phyloP scores from a whole-genome alignment of 2,888 invertebrate species.

The Callinectes sapidus region DNA sequence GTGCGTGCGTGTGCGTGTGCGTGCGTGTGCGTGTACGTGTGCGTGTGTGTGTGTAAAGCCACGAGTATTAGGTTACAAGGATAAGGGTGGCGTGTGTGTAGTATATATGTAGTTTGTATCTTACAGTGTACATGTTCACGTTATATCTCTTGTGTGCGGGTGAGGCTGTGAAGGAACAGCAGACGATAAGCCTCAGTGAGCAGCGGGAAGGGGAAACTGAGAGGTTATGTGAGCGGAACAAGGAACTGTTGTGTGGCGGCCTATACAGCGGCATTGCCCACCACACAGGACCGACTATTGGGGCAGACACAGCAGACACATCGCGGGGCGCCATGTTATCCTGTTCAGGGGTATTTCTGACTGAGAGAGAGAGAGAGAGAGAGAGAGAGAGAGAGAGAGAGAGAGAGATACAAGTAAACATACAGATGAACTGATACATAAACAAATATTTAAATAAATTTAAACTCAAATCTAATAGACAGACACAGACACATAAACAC shows the following conservation, averaged over 20 bases:
- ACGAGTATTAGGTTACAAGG: too few species aligned
- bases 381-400: constrained; percentile 1
- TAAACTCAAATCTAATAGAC: too few species aligned
- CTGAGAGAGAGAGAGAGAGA: background rate
- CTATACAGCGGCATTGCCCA: background rate
- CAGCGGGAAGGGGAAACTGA: background rate
- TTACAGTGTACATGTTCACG: too few species aligned
- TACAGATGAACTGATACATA: too few species aligned
- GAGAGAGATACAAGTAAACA: background rate
- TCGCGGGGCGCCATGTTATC: background rate
- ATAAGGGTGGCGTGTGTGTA: too few species aligned
- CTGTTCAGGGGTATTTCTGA: background rate
- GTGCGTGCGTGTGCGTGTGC: too few species aligned
- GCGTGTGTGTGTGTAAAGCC: too few species aligned
- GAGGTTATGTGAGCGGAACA: background rate
- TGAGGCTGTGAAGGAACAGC: background rate
- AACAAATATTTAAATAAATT: too few species aligned
- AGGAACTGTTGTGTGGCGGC: background rate
- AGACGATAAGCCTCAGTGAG: background rate
- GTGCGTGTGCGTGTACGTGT: too few species aligned
- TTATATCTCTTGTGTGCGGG: too few species aligned
- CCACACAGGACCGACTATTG: background rate
- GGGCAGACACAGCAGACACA: background rate
- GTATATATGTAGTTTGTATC: too few species aligned
- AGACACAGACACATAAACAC: too few species aligned